A percentile compares a stretch with the other conserved stretches of the same genome.
Conservation (phyloP, 2,888 invertebrate species). For the Lycophotia porphyrea region DNA sequence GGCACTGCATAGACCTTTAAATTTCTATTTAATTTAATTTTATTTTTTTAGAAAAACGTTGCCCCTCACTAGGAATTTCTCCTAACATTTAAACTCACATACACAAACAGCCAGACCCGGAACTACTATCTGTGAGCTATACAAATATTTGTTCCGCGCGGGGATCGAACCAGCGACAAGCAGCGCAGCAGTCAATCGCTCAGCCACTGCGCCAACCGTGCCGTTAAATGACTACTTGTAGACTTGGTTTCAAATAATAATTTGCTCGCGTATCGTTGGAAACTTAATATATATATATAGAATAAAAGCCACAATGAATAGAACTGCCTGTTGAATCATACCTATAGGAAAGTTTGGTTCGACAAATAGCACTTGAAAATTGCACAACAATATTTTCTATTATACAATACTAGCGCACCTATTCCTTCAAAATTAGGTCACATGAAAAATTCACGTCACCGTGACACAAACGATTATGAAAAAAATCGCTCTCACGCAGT, state of each 20-base stretch:
- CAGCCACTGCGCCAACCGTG: too few species aligned
- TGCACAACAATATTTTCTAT: neutral
- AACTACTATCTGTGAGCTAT: too few species aligned
- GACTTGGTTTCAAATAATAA: neutral
- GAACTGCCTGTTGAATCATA: conserved; percentile 14
- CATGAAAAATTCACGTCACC: conserved; percentile 20
- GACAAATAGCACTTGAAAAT: neutral
- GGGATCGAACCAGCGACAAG: too few species aligned
- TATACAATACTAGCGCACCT: neutral
- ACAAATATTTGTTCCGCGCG: too few species aligned
- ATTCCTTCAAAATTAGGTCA: conserved; percentile 28
- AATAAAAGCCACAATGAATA: neutral
- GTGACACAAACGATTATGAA: conserved; percentile 37
- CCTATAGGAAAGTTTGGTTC: neutral
- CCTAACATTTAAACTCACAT: too few species aligned
- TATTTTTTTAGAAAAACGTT: too few species aligned
- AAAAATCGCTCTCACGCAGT: conserved; percentile 50
- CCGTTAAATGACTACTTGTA: neutral
- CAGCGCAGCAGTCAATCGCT: too few species aligned
- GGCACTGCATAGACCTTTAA: neutral
- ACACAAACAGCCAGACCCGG: too few species aligned
- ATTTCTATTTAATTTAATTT: too few species aligned
- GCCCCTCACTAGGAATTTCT: too few species aligned
- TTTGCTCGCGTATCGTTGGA: neutral
- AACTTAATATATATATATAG: too few species aligned